Base-by-base conservation (phyloP, 2,888 invertebrate species). In the Vanessa cardui region DNA sequence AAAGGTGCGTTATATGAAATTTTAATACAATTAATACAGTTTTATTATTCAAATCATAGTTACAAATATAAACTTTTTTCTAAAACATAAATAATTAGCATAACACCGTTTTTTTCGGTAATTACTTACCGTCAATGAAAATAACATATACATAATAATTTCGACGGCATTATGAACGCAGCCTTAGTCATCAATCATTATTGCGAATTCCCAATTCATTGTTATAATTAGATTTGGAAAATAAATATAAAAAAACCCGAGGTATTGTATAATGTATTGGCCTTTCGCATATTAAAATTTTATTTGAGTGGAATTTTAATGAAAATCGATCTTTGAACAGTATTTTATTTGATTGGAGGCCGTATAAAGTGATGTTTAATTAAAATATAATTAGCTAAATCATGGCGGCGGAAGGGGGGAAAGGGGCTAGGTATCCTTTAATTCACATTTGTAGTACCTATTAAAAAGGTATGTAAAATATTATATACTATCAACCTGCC, bases 101-200 rank as follows among this genome's bases (percentile, higher is more conserved):
- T 5, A 26, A 12, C 26, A 52, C 52, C 4, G n/a, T 21, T 26
- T 54, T 16, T 26, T 6, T 15, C 6, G 16, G 16, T 16, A 16
- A 31, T 54, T 31, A 31, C 26, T 54, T 54, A n/a, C 4, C 39
- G 39, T 39, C 39, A 39, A 39, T 39, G 16, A 16, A n/a, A 16
- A 18, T 47, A 47, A 47, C 7, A n/a, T n/a, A n/a, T n/a, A n/a
- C n/a, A n/a, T n/a, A 0, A 47, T 47, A 47, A 16, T 47, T 47
- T 47, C 39, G n/a, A 52, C 20, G 50, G 21, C 66, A 47, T 47
- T 76, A 70, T 80, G 76, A 50, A 69, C 78, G 18, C 67, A 26
- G 20, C 78, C 58, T 76, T 65, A 73, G 73, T 83, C 86, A 86
- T 86, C 83, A 86, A 87, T 87, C 86, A 86, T 73, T 78, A 82